Evolutionary conservation across 1,140 invertebrate genomes (phyloP).

Genomic region (Choristoneura fumiferana): DNA sequence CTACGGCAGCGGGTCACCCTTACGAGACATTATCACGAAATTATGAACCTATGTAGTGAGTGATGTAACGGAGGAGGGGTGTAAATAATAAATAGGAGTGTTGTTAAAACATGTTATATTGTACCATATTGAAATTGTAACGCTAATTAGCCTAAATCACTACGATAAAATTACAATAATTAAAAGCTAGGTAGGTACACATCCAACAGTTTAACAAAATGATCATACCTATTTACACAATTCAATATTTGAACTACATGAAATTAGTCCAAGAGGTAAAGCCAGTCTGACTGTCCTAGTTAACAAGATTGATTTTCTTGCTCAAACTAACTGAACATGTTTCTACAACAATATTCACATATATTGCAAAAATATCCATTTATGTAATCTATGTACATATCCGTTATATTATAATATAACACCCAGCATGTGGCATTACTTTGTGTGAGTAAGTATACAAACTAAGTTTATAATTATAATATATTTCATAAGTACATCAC

Average conservation of each 20-base stretch:
- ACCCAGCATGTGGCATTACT: background rate
- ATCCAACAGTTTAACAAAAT: slow-evolving; percentile 9
- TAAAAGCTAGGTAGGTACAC: slow-evolving; percentile 4
- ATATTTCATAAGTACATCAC: background rate
- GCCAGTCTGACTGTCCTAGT: background rate
- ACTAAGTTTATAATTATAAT: background rate
- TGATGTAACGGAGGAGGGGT: background rate
- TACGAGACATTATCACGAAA: too few species aligned
- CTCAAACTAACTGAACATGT: background rate
- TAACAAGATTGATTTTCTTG: background rate
- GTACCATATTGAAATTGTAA: slow-evolving; percentile 30
- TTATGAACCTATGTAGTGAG: too few species aligned
- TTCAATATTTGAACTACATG: background rate
- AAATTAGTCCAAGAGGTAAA: background rate
- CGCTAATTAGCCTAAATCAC: background rate
- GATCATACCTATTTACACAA: slow-evolving; percentile 7
- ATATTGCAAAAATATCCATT: slow-evolving; percentile 12
- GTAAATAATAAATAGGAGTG: slow-evolving; percentile 27
- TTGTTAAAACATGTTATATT: slow-evolving; percentile 54
- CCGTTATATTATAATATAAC: slow-evolving; percentile 5
- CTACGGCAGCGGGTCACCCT: too few species aligned
- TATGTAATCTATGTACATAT: slow-evolving; percentile 9
- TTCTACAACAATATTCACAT: background rate
- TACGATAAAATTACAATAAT: slow-evolving; percentile 2
- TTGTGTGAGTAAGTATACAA: background rate